Base-by-base conservation (phyloP, 2,797 vertebrate genomes). In the Clarias laeviceps region DNA sequence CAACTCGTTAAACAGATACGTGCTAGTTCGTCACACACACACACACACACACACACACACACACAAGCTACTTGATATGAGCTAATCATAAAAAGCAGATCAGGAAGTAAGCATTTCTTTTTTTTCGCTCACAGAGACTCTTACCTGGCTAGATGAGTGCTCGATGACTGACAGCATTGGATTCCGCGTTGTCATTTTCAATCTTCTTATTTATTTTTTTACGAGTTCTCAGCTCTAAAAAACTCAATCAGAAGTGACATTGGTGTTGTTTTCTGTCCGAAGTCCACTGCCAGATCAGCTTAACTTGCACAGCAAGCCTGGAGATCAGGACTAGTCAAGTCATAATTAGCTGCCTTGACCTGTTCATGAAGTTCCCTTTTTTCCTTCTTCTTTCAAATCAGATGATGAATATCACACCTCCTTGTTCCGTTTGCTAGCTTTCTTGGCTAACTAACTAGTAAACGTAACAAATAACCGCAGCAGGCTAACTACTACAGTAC, bases 151-250 rank as follows among this genome's bases (percentile, higher is more conserved):
- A 57, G 88, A 82, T 77, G 90, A 86, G 69, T 88, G 89, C 70
- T 91, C 91, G 86, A 85, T 89, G 79, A 86, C 84, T 61, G 88
- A 59, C 77, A 89, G 81, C 84, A 90, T 66, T 72, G 89, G 89
- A 66, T 87, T 89, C 88, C 90, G 87, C 64, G 90, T 89, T 84
- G 91, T 89, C 91, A 92, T 92, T 76, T 85, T 82, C 77, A 66
- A 29, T 66, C 40, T 57, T 87, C 82, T 78, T 62, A 72, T 80
- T 70, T 22, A 59, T 66, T 83, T 81, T 74, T 68, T 70, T 84
- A 83, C 66, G 83, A 82, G 82, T 79, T 86, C 78, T 84, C 86
- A 76, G 87, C 70, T 87, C 82, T 90, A 1, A 87, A 90, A 83
- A 87, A 50, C 27, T 84, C 86, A 84, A 83, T 87, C 81, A 84